Base-by-base conservation (phyloP, 2,888 invertebrate genomes). In the Drosophila heteroneura region DNA sequence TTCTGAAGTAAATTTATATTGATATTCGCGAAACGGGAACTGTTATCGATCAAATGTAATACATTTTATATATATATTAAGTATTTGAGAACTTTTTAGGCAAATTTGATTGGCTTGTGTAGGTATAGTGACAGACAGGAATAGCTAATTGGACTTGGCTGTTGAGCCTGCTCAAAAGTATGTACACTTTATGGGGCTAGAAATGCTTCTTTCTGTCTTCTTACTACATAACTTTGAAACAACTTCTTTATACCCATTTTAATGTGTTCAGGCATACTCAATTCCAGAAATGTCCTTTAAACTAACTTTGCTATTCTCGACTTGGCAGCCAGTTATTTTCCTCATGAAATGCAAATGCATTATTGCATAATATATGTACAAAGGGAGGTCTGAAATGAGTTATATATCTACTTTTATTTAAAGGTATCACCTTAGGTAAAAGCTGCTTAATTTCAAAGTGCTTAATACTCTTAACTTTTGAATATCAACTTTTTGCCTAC, bases 1-100 rank as follows among this genome's bases (percentile, higher is more conserved):
- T 2, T 2, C n/a, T 5, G 12, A 5, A n/a, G 5, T n/a, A 41
- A 0, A n/a, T n/a, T 4, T n/a, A 1, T 9, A 39, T 39, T n/a
- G n/a, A 39, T 4, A 39, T n/a, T n/a, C 4, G 39, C 5, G 1
- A n/a, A 10, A 41, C n/a, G n/a, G n/a, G 6, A n/a, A 10, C 41
- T n/a, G n/a, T 5, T 41, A n/a, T 41, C 10, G 10, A 10, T 41
- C n/a, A 41, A n/a, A 2, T 41, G 5, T 5, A 5, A n/a, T 44
- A 5, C 1, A 10, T n/a, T 41, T 5, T 0, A 41, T n/a, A 0
- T n/a, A 10, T 1, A 10, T 41, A 2, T n/a, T n/a, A 41, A n/a
- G n/a, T 41, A n/a, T 19, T 39, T 39, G 39, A 19, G 5, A 19
- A 19, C 9, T 39, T 39, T 19, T 39, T 44, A 14, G 4, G 0